Percentiles rank a stretch among this genome's conserved stretches.
Evolutionary conservation across 2,888 invertebrate species (phyloP).

Genomic region (Ormyrus labotus): DNA sequence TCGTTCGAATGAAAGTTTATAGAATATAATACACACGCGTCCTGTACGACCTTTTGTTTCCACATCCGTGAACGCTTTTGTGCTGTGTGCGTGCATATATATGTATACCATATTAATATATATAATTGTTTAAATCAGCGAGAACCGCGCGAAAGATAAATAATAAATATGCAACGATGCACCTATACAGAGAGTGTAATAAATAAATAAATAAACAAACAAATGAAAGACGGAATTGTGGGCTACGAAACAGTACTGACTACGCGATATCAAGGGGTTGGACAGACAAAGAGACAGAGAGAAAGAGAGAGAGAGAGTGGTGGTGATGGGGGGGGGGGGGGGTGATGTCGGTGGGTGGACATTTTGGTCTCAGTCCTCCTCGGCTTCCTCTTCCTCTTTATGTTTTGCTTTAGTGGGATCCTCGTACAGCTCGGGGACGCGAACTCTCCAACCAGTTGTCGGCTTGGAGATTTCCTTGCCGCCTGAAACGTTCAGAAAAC

Average conservation of each 20-base stretch:
- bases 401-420: conserved; percentile 68
- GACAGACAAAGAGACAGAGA: not conserved
- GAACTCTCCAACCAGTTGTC: conserved; percentile 72
- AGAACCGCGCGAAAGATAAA: conserved; percentile 16
- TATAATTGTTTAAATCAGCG: conserved; percentile 9
- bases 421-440: conserved; percentile 74
- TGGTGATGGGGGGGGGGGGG: not conserved
- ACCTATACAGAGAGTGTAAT: not conserved
- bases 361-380: conserved; percentile 65
- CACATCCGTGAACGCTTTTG: not conserved
- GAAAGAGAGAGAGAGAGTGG: not conserved
- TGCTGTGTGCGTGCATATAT: not conserved
- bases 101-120: no score
- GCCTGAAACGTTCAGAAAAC: conserved; percentile 75
- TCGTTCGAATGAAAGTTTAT: conserved; percentile 48
- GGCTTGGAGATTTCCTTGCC: conserved; percentile 59
- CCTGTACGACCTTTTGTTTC: conserved; percentile 6
- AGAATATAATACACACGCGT: conserved; percentile 12
- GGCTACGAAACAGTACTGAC: not conserved
- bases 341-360: not conserved
- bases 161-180: conserved; percentile 1
- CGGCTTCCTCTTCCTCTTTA: conserved; percentile 65
- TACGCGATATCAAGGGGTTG: not conserved
- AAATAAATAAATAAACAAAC: conserved; percentile 20
- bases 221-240: conserved; percentile 7